Conservation (phyloP, 2,113 vertebrate species). For the Stigmatopora argus region DNA sequence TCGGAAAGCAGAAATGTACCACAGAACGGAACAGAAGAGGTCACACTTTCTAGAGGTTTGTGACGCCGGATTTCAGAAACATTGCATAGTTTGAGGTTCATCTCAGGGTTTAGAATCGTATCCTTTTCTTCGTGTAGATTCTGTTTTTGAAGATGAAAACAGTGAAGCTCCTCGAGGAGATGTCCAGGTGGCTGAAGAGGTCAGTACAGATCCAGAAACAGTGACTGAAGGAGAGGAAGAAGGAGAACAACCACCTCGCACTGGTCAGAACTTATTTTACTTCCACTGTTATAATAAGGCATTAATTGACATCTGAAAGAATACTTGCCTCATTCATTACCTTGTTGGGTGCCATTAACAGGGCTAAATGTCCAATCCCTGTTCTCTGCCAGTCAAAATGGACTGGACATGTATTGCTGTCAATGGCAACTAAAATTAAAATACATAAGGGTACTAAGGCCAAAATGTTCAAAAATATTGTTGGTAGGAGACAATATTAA, state of each 20-base stretch:
- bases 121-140: conserved; percentile 21
- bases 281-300: too few relatives aligned
- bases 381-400: too few relatives aligned
- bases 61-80: not conserved
- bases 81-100: not conserved
- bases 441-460: too few relatives aligned
- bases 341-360: too few relatives aligned
- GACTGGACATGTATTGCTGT: too few relatives aligned
- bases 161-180: conserved; percentile 13
- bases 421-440: too few relatives aligned
- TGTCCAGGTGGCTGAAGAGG: conserved; percentile 14
- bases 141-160: conserved; percentile 50
- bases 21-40: conserved; percentile 29
- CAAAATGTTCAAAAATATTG: too few relatives aligned
- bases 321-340: too few relatives aligned
- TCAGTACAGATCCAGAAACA: conserved; percentile 3
- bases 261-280: conserved; percentile 9
- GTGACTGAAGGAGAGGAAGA: conserved; percentile 28
- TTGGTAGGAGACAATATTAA: too few relatives aligned
- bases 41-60: conserved; percentile 46
- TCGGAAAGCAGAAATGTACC: conserved; percentile 38
- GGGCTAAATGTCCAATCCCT: too few relatives aligned
- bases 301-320: too few relatives aligned
- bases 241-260: not conserved
- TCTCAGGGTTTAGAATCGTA: not conserved